phyloP scores from a whole-genome alignment of 2,797 vertebrate species.

The Lacerta viridis region DNA sequence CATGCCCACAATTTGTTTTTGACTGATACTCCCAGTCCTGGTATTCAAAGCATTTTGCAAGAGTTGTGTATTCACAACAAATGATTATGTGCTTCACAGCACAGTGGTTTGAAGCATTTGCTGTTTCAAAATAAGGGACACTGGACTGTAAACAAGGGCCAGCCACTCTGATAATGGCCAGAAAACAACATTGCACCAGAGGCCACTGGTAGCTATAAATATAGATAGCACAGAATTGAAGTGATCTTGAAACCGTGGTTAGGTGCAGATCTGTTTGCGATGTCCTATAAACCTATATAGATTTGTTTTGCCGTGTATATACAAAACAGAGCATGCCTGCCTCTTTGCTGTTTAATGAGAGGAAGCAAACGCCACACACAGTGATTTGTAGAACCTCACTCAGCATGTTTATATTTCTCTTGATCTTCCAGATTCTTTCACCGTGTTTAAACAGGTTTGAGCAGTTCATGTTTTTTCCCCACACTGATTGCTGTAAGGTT shows the following conservation, averaged over 20 bases:
- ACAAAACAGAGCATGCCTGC: background rate
- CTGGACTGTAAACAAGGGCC: constrained; percentile 58
- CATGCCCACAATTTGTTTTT: constrained; percentile 59
- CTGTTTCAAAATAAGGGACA: constrained; percentile 50
- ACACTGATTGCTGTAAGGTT: background rate
- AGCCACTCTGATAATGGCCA: constrained; percentile 35
- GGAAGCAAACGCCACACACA: rapidly evolving
- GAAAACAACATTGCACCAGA: constrained; percentile 47
- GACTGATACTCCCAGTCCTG: constrained; percentile 57
- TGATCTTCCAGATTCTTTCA: constrained; percentile 3
- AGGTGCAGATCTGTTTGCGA: background rate
- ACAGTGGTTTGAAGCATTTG: constrained; percentile 48
- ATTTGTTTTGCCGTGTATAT: constrained; percentile 6
- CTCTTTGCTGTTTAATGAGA: constrained; percentile 20
- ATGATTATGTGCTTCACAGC: constrained; percentile 50
- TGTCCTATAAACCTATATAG: background rate
- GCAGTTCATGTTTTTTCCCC: background rate
- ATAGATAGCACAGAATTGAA: background rate
- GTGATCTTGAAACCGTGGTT: constrained; percentile 11
- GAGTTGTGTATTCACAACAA: constrained; percentile 58
- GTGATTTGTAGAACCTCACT: background rate
- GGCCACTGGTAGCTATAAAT: constrained; percentile 21
- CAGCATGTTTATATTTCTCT: background rate
- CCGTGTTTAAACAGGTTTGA: background rate
- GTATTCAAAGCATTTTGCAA: constrained; percentile 69